A percentile compares a stretch with the other conserved stretches of the same genome.
These are phyloP conservation scores for Temnothorax nylanderi DNA, from an alignment of 1,140 invertebrate species.

Conservation along the genomic window DNA sequence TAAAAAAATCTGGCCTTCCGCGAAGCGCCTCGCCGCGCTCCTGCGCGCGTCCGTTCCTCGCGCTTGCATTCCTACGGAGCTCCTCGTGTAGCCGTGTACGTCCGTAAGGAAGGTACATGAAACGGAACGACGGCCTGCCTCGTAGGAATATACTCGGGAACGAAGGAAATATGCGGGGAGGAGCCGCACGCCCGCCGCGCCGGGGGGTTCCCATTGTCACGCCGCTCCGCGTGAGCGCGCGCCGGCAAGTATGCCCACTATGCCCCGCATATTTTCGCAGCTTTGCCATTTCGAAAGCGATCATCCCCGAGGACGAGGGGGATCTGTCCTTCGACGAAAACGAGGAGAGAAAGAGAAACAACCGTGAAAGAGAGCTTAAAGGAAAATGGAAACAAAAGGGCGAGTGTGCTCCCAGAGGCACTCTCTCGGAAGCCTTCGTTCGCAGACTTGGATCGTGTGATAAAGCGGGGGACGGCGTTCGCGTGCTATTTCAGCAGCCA, in stretches of 20 bases:
- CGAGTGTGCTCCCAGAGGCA: conserved; percentile 46
- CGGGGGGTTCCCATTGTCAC: background rate
- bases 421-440: conserved; percentile 61
- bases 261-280: background rate
- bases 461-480: conserved; percentile 67
- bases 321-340: background rate
- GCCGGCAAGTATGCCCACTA: too few relatives aligned
- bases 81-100: background rate
- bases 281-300: background rate
- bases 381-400: background rate
- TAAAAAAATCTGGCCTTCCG: conserved; percentile 30
- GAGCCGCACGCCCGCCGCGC: background rate
- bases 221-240: background rate
- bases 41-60: background rate
- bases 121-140: conserved; percentile 30
- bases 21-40: conserved; percentile 22
- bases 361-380: conserved; percentile 53
- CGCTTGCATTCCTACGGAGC: conserved; percentile 27
- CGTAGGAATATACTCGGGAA: background rate
- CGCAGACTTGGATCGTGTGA: conserved; percentile 76
- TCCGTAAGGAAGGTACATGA: background rate
- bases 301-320: background rate
- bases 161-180: background rate
- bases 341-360: background rate
- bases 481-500: conserved; percentile 2